Evolutionary conservation across 37 sponge, comb jelly and placozoan genomes (phyloP).

Genomic region (Theonella swinhoei): DNA sequence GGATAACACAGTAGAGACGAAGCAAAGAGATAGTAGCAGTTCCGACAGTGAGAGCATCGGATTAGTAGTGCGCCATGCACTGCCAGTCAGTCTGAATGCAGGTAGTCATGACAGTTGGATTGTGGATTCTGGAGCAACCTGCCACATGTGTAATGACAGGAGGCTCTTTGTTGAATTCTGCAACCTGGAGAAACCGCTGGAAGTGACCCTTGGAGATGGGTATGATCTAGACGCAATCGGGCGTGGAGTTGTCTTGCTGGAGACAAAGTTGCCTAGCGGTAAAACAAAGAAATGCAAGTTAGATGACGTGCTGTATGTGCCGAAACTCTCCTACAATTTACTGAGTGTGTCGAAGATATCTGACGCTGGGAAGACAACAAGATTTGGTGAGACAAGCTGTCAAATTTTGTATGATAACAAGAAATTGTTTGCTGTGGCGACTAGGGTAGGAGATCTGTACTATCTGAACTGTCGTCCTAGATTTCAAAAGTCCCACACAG

Average conservation of each 20-base stretch:
- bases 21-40: neutral
- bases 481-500: neutral
- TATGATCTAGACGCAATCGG: slow-evolving; percentile 17
- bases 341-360: slow-evolving; percentile 27
- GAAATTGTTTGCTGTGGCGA: neutral
- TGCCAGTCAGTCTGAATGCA: neutral
- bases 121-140: slow-evolving; percentile 38
- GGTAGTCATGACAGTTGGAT: slow-evolving; percentile 14
- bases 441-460: slow-evolving; percentile 45
- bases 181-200: slow-evolving; percentile 12
- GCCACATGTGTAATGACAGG: slow-evolving; percentile 34
- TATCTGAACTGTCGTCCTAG: neutral
- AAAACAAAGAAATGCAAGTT: slow-evolving; percentile 8
- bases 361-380: slow-evolving; percentile 4
- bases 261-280: slow-evolving; percentile 8
- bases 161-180: slow-evolving; percentile 9
- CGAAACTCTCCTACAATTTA: slow-evolving; percentile 26
- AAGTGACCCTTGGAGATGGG: slow-evolving; percentile 61
- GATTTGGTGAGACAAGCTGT: slow-evolving; percentile 10
- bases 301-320: slow-evolving; percentile 9
- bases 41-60: slow-evolving; percentile 8
- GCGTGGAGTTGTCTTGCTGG: slow-evolving; percentile 23
- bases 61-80: slow-evolving; percentile 15
- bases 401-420: neutral
- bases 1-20: neutral